Evolutionary conservation across 2,797 vertebrate species (phyloP), one percentile per base, ranked within the genome.

Genomic region (Varecia variegata): DNA sequence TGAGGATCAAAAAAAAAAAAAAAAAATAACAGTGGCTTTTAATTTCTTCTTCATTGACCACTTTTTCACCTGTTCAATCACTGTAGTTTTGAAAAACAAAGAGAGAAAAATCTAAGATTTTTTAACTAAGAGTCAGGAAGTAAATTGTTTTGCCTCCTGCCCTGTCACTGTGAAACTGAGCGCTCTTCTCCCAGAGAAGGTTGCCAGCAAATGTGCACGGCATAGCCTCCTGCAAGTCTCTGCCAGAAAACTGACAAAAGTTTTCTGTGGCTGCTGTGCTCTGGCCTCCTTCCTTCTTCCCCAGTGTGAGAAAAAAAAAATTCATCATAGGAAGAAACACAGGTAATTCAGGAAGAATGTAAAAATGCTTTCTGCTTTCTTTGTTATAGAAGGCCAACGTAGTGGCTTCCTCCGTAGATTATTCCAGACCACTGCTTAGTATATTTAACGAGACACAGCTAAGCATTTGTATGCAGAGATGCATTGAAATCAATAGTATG

Each of bases 401-500:
- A 0, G 14, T 40, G 2, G 12, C 54, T 95, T 82, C 40, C 45
- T 89, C 35, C 30, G 3, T 4, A 18, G 50, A 12, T 35, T 60
- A 38, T 81, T 95, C 54, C 15, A 92, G 77, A 84, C 58, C 58
- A 23, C 32, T 67, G 20, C 35, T 93, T 52, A 79, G 12, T 88
- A 62, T 27, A 43, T 56, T 70, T 91, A 70, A 87, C 95, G 88
- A 86, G 83, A 76, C 27, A 27, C 43, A 52, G n/a, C 32, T 56
- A 91, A 88, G 67, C 67, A 35, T 93, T 88, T 97, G 58, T 35
- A 9, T 20, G 23, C 52, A 94, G 96, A 94, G 73, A 82, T 2
- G 0, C 60, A 90, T 73, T 94, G 88, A 83, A 98, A 97, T 93
- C 94, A 45, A 54, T 96, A 73, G 94, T 94, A 93, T 88, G 94